A percentile compares a stretch with the other conserved stretches of the same genome.
phyloP scores from a whole-genome alignment of 2,888 invertebrate species.

The Aromia moschata region DNA sequence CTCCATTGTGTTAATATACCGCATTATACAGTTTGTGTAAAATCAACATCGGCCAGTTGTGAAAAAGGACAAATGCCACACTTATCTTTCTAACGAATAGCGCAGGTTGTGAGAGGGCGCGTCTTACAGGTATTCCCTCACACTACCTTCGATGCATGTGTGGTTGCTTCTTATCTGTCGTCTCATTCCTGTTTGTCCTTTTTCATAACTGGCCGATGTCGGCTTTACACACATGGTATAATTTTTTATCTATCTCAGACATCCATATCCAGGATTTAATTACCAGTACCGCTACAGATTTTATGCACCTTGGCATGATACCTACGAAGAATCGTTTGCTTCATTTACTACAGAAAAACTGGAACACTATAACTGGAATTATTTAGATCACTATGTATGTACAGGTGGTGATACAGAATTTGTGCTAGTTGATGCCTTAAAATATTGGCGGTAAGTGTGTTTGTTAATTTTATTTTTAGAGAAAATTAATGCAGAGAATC shows the following conservation, averaged over 20 bases:
- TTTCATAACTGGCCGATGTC: no score
- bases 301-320: conserved; percentile 90
- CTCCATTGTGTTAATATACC: conserved; percentile 22
- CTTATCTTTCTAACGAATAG: no score
- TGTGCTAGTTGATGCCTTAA: conserved; percentile 81
- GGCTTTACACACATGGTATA: no score
- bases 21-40: background rate
- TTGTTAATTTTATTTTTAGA: conserved; percentile 40
- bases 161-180: no score
- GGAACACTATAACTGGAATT: conserved; percentile 98
- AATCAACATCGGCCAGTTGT: no score
- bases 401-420: conserved; percentile 92
- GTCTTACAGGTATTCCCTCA: no score
- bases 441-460: conserved; percentile 61
- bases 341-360: conserved; percentile 94
- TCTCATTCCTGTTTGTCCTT: no score
- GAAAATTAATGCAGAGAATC: background rate
- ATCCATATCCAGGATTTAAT: conserved; percentile 92
- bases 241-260: conserved; percentile 67
- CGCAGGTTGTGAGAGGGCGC: no score
- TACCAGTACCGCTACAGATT: conserved; percentile 92
- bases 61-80: background rate
- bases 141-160: no score
- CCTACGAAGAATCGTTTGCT: conserved; percentile 94
- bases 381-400: conserved; percentile 96